Evolutionary conservation across 2,797 vertebrate genomes (phyloP), one percentile per base, ranked within the genome.

Genomic region (Hemibagrus guttatus): DNA sequence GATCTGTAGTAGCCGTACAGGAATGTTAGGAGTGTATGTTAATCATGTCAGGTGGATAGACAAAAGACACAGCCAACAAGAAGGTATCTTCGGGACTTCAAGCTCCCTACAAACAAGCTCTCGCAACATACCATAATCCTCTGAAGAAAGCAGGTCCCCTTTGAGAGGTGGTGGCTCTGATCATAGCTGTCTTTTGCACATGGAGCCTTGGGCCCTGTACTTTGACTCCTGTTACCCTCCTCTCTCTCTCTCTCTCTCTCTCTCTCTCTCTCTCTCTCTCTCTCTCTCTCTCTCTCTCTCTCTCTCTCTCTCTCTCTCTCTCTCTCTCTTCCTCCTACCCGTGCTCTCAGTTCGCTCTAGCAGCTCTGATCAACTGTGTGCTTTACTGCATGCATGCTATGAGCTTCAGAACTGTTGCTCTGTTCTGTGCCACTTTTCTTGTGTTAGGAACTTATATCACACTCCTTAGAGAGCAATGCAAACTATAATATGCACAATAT

Each of bases 151-250:
- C 14, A 56, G 84, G 87, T 86, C 84, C 71, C 86, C 82, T 89
- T 85, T 89, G 88, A 90, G 89, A 86, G 85, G 59, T 69, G 64
- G 61, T 58, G 71, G 66, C 82, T 91, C 89, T 91, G 90, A 90
- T 91, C 83, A 88, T 83, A 46, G 19, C 79, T 76, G 46, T 46
- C 78, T 80, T 68, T 85, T 19, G 12, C 74, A 83, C 79, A 84
- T 42, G 81, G 61, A 89, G 87, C 87, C 84, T 87, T 89, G 86
- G 87, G 87, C 86, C 87, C 84, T 54, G 42, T 87, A 54, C 66
- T 87, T 87, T 90, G 71, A 83, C 84, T 87, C 52, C 54, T 80
- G n/a, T 35, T 69, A 39, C 35, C 35, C 35, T 39, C 35, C 35
- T 4, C 35, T 4, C 81, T 31, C 78, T 63, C 16, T 56, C 84